A percentile compares a stretch with the other conserved stretches of the same genome.
phyloP scores from a whole-genome alignment of 2,113 vertebrate genomes.

The Ramphastos sulfuratus region DNA sequence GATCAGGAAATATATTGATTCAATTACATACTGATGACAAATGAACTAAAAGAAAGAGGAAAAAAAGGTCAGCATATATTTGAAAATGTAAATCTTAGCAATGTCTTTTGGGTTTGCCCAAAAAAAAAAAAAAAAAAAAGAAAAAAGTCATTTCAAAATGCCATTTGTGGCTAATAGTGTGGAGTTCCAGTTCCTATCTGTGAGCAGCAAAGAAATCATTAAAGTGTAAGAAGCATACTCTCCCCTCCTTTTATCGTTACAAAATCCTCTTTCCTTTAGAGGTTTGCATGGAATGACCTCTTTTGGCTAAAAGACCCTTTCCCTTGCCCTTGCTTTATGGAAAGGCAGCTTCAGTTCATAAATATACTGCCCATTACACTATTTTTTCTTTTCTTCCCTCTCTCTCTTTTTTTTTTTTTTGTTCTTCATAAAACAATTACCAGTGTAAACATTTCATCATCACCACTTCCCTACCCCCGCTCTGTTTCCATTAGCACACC shows the following conservation, averaged over 20 bases:
- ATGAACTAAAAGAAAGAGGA: constrained; percentile 90
- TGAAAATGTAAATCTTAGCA: constrained; percentile 99
- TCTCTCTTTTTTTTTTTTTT: background rate
- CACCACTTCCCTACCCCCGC: background rate
- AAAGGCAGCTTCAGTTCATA: constrained; percentile 16
- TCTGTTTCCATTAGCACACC: background rate
- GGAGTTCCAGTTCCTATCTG: constrained; percentile 77
- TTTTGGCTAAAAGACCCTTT: background rate
- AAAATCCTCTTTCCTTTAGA: constrained; percentile 68
- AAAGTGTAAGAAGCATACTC: constrained; percentile 73
- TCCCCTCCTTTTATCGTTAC: constrained; percentile 74
- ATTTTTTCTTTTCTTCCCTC: background rate
- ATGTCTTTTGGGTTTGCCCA: constrained; percentile 93
- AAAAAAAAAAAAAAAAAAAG: constrained; percentile 83
- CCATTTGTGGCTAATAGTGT: constrained; percentile 91
- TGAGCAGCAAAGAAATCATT: constrained; percentile 81
- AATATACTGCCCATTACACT: background rate
- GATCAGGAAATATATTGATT: constrained; percentile 99
- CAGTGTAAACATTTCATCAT: background rate
- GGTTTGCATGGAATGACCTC: constrained; percentile 48
- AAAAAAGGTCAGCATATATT: constrained; percentile 99
- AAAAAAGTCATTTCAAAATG: constrained; percentile 95
- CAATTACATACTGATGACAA: constrained; percentile 99
- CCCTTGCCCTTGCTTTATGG: background rate
- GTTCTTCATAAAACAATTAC: constrained; percentile 16